Evolutionary conservation across 2,888 invertebrate genomes (phyloP).

Genomic region (Campoplex capitator): DNA sequence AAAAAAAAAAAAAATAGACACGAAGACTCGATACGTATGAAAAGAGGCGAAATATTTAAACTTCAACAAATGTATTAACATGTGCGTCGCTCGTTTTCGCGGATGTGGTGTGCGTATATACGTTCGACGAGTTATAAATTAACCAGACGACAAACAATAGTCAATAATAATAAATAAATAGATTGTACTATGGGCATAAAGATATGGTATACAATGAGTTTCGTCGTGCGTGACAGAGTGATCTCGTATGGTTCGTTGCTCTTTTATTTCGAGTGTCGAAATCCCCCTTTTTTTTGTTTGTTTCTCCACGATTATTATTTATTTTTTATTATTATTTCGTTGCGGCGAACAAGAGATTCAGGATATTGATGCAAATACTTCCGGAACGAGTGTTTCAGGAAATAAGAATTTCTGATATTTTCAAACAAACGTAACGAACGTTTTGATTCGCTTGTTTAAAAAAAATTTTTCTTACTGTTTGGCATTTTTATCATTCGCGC

Average conservation of each 20-base stretch:
- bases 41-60: constrained; percentile 42
- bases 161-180: constrained; percentile 61
- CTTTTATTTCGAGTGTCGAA: constrained; percentile 44
- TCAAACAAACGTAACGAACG: background rate
- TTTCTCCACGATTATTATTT: constrained; percentile 30
- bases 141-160: constrained; percentile 70
- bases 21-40: constrained; percentile 48
- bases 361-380: background rate
- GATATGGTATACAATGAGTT: constrained; percentile 35
- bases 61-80: constrained; percentile 16
- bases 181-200: constrained; percentile 1
- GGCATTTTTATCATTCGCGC: background rate
- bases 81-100: constrained; percentile 48
- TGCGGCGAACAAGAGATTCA: background rate
- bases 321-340: background rate
- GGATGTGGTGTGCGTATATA: constrained; percentile 46
- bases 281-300: constrained; percentile 12
- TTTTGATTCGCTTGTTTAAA: too few relatives aligned
- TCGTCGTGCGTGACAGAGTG: constrained; percentile 59
- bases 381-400: background rate
- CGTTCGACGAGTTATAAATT: constrained; percentile 70
- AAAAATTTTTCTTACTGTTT: background rate
- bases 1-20: constrained; percentile 8
- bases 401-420: background rate
- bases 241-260: constrained; percentile 44